Percentiles rank a stretch among this genome's conserved stretches.
phyloP scores from a whole-genome alignment of 2,113 vertebrate species.

The Bos taurus region DNA sequence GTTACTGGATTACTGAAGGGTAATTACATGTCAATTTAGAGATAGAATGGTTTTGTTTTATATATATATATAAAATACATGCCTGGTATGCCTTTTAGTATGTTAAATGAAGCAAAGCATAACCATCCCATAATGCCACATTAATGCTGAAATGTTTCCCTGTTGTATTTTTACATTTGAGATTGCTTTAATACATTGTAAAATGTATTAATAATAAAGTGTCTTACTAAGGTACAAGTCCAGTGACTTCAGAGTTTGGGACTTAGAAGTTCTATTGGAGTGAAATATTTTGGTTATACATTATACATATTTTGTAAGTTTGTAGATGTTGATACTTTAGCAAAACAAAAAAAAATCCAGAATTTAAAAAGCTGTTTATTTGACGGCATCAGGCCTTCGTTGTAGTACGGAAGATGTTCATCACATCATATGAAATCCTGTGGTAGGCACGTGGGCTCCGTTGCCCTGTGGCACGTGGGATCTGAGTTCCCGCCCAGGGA shows the following conservation, averaged over 20 bases:
- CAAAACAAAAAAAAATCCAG: neutral
- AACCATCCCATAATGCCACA: neutral
- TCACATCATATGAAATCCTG: rapidly evolving
- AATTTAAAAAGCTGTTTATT: neutral
- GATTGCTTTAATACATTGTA: neutral
- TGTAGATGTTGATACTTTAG: neutral
- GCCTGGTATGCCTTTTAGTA: neutral
- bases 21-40: neutral
- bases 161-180: neutral
- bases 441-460: rapidly evolving
- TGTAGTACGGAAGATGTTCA: rapidly evolving
- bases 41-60: neutral
- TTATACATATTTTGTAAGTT: neutral
- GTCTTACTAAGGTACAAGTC: neutral
- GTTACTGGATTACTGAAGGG: neutral
- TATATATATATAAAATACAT: neutral
- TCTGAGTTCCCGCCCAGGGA: neutral
- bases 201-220: neutral
- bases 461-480: neutral
- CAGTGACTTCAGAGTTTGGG: neutral
- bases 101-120: conserved; percentile 1
- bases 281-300: neutral
- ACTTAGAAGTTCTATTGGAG: neutral
- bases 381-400: neutral
- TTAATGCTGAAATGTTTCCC: neutral